These are phyloP conservation scores for Tauraco hartlaubi DNA, from an alignment of 2,797 vertebrate genomes.

Conservation along the genomic window DNA sequence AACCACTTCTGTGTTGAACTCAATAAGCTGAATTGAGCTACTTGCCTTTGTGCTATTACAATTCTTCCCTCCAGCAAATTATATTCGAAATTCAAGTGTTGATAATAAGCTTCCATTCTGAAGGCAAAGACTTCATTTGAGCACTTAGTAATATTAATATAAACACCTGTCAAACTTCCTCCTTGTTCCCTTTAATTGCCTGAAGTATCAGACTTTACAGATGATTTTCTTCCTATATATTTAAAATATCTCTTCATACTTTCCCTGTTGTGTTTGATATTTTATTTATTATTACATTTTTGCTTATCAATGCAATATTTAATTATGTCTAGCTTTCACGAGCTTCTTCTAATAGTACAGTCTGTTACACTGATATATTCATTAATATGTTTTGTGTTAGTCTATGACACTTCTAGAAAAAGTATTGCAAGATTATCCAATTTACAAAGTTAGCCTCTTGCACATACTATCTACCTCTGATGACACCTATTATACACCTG, in stretches of 20 bases:
- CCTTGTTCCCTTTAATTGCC: conserved; percentile 11
- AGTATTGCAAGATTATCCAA: background rate
- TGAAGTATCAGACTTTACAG: background rate
- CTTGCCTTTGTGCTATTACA: background rate
- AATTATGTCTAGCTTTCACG: background rate
- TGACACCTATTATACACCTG: background rate
- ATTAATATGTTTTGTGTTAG: background rate
- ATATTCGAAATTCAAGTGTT: background rate
- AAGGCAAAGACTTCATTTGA: background rate
- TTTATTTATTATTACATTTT: conserved; percentile 2
- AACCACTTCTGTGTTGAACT: background rate
- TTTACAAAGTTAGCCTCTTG: background rate
- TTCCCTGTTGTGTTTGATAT: background rate
- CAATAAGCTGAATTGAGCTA: background rate
- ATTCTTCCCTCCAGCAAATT: background rate
- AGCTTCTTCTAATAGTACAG: background rate
- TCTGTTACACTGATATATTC: background rate
- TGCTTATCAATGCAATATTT: background rate
- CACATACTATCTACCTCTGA: background rate
- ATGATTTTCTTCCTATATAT: background rate
- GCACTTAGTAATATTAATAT: background rate
- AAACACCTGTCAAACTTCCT: background rate
- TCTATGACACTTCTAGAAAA: background rate
- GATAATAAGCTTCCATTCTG: background rate
- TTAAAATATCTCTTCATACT: background rate